Base-by-base conservation (phyloP, 2,888 invertebrate species). In the Amphiduros pacificus region DNA sequence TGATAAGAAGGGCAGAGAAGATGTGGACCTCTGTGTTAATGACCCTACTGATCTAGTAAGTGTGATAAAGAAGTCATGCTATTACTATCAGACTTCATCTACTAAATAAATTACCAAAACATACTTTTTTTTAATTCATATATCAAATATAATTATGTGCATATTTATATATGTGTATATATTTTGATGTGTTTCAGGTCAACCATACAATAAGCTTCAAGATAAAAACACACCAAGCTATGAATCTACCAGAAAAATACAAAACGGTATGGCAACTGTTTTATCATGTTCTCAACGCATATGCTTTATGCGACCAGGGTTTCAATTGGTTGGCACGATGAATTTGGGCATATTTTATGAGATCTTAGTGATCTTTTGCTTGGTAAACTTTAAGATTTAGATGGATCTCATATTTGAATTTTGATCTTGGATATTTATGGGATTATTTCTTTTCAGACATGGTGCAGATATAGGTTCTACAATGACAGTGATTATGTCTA, bases 1-100 rank as follows among this genome's bases (percentile, higher is more conserved):
- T 55, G 63, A 67, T 51, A 20, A 17, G 0, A 36, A 63, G 17
- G 71, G 71, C 20, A 53, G 59, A 17, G 71, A 67, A 36, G 56
- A 62, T 36, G 55, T 60, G 14, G 61, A 67, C 26, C 52, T 68
- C n/a, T 44, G 57, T 28, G 65, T 69, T n/a, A 63, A 69, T 11
- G 67, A 70, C 32, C 67, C 70, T 11, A 64, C 63, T 27, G 70
- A 70, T 32, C 56, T 70, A 61, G 70, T 70, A 55, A 40, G 59
- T 40, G 24, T 28, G 17, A n/a, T 14, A 20, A 48, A 48, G 22
- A n/a, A 9, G 14, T 36, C 11, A 14, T 36, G 9, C 14, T 14
- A 36, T 14, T 14, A 11, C 9, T 36, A 14, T 36, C 11, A 36
- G 36, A 36, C n/a, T n/a, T n/a, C n/a, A n/a, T n/a, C n/a, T n/a